phyloP scores from a whole-genome alignment of 2,113 vertebrate species.

The Corydoras maculifer region DNA sequence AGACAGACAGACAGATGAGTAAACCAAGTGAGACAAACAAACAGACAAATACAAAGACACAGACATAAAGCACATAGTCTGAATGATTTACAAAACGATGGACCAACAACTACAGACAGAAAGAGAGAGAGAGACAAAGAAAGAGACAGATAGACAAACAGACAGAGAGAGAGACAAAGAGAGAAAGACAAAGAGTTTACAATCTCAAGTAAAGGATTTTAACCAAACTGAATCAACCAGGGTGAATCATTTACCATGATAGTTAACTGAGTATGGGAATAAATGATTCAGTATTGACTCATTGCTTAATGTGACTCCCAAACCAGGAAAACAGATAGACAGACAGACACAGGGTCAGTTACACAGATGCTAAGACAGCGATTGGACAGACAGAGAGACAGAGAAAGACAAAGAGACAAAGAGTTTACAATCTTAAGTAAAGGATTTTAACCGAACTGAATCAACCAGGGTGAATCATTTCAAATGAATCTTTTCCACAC shows the following conservation, averaged over 20 bases:
- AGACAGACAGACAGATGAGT: background rate
- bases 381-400: too few species aligned
- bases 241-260: background rate
- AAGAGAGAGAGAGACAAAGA: background rate
- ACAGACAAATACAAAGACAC: background rate
- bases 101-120: background rate
- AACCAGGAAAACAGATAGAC: background rate
- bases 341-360: background rate
- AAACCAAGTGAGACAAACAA: background rate
- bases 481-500: background rate
- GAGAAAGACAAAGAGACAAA: too few species aligned
- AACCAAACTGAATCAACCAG: too few species aligned
- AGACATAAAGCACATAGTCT: background rate
- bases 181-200: background rate
- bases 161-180: background rate
- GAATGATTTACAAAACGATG: background rate
- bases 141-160: background rate
- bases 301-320: background rate
- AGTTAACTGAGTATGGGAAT: background rate
- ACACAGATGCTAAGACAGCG: background rate
- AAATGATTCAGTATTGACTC: background rate
- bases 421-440: too few species aligned
- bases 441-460: too few species aligned
- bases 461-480: background rate
- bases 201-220: too few species aligned